Base-by-base conservation (phyloP, 1,140 invertebrate species). In the Camponotus pennsylvanicus region DNA sequence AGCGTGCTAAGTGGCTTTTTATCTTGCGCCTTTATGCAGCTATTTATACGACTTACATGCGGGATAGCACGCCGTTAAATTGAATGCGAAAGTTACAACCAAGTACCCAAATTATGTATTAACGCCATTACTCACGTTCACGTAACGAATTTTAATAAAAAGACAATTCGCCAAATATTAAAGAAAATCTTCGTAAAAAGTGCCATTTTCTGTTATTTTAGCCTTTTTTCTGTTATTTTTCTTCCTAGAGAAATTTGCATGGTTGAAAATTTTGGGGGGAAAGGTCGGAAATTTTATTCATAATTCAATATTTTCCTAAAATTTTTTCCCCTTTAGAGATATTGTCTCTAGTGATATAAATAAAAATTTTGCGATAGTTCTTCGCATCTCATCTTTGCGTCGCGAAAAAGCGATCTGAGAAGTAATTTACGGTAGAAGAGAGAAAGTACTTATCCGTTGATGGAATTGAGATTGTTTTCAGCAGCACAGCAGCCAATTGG, bases 381-480 rank as follows among this genome's bases (percentile, higher is more conserved):
- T 9, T 63, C 40, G 27, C 67, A 8, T 8, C 42, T 82, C 18
- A 42, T 82, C 18, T 71, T 57, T 9, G 21, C 78, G 6, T 61
- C 40, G n/a, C 32, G 61, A 66, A 78, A 37, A 34, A 42, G 49
- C 49, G 55, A 83, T 49, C 69, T 18, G 40, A 45, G 34, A 71
- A 70, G 40, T 86, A 79, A 88, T 76, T 84, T 86, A 13, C 61
- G 34, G 52, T 7, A 69, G 8, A 27, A 13, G 40, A 21, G 34
- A 80, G 75, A 89, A 76, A 49, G 83, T 67, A 49, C 64, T 21
- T 69, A 76, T 89, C 45, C 75, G 84, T 86, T 92, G 80, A 89
- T 77, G 77, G 84, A 87, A 91, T 91, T 82, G 73, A 87, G 82
- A 91, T 91, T 89, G 84, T 91, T 89, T 88, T 88, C 78, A 88